phyloP scores from a whole-genome alignment of 1,140 invertebrate genomes.

The Cotesia vestalis region DNA sequence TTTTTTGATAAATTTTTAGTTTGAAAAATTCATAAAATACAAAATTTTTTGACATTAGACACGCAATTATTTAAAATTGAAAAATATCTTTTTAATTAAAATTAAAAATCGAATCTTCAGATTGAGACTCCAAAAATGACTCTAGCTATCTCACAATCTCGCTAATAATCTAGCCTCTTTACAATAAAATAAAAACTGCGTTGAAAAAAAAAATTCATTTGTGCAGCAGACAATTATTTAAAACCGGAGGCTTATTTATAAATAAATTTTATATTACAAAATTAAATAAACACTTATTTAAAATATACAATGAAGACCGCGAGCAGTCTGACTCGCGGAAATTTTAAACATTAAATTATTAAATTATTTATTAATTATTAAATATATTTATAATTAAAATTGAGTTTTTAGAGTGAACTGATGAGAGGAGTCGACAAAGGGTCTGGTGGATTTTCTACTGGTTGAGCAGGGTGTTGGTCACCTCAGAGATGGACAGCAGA shows the following conservation, averaged over 20 bases:
- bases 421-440: neutral
- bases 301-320: neutral
- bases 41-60: no score
- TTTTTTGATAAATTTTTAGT: neutral
- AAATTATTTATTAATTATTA: neutral
- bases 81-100: neutral
- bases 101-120: no score
- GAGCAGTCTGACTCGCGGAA: neutral
- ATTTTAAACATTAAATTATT: neutral
- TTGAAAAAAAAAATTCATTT: constrained; percentile 1
- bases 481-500: constrained; percentile 84
- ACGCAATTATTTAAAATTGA: neutral
- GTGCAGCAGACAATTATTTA: no score
- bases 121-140: no score
- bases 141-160: constrained; percentile 30
- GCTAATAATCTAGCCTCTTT: constrained; percentile 6
- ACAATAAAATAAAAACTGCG: constrained; percentile 11
- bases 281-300: no score
- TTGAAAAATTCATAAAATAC: no score
- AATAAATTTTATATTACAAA: no score
- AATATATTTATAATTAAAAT: constrained; percentile 38
- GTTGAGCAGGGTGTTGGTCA: constrained; percentile 81
- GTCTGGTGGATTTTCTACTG: constrained; percentile 63
- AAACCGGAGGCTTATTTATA: no score
- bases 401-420: constrained; percentile 4